phyloP scores from a whole-genome alignment of 2,113 vertebrate species.

The Ammodytes marinus region DNA sequence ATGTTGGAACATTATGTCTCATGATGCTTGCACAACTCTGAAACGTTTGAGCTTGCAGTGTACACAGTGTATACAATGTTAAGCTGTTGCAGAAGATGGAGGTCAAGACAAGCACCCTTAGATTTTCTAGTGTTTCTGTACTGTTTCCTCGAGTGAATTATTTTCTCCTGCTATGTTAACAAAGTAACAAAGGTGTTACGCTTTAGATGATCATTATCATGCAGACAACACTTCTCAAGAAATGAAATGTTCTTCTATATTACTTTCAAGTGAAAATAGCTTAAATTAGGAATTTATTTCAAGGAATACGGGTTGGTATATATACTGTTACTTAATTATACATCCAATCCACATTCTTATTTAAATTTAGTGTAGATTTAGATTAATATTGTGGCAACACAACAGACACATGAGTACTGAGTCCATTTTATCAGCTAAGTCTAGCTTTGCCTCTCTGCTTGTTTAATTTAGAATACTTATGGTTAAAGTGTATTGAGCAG shows the following conservation, averaged over 20 bases:
- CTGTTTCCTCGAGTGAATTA: constrained; percentile 22
- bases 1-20: neutral
- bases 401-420: neutral
- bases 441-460: neutral
- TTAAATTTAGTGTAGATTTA: neutral
- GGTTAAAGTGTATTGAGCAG: neutral
- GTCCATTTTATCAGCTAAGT: neutral
- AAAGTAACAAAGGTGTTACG: constrained; percentile 14
- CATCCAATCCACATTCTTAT: neutral
- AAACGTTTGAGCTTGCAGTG: constrained; percentile 14
- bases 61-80: neutral
- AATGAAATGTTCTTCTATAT: constrained; percentile 12
- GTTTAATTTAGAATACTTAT: constrained; percentile 36
- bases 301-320: neutral
- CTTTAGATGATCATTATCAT: constrained; percentile 8
- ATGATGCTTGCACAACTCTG: neutral
- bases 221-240: constrained; percentile 1
- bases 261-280: constrained; percentile 20
- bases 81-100: neutral
- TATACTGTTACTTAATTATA: neutral
- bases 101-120: neutral
- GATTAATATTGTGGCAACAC: neutral
- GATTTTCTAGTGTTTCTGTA: neutral
- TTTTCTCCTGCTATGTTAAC: constrained; percentile 16
- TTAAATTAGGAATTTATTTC: constrained; percentile 7